Percentiles rank a stretch among this genome's conserved stretches.
Conservation (phyloP, 2,113 vertebrate species). For the Indicator indicator region DNA sequence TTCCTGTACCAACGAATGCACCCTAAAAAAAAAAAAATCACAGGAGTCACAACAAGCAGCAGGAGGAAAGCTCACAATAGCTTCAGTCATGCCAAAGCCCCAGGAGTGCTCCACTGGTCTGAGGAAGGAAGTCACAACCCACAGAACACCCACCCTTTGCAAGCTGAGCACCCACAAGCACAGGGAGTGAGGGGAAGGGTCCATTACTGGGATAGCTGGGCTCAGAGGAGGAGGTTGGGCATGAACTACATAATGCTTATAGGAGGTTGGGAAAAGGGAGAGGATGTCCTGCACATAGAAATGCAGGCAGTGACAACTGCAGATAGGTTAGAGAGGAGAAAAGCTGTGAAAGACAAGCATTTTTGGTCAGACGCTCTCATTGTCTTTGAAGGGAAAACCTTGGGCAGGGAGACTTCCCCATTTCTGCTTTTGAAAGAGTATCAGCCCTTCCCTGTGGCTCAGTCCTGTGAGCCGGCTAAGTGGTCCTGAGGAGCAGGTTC, state of each 20-base stretch:
- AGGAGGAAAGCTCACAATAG: background rate
- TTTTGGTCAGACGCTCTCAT: background rate
- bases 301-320: background rate
- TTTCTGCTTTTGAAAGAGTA: background rate
- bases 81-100: background rate
- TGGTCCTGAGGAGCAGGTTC: background rate
- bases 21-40: background rate
- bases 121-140: background rate
- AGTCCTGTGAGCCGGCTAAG: background rate
- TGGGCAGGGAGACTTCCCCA: background rate
- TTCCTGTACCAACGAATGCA: rapidly evolving
- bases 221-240: background rate
- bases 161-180: background rate
- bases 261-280: background rate
- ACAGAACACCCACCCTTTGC: background rate
- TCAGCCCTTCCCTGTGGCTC: background rate
- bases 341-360: rapidly evolving
- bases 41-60: background rate
- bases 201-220: background rate
- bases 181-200: no score
- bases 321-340: background rate
- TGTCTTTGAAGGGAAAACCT: background rate
- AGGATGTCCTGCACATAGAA: background rate
- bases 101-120: background rate
- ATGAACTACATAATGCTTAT: background rate